Evolutionary conservation across 2,797 vertebrate species (phyloP).

Genomic region (Steatocranus sp.): DNA sequence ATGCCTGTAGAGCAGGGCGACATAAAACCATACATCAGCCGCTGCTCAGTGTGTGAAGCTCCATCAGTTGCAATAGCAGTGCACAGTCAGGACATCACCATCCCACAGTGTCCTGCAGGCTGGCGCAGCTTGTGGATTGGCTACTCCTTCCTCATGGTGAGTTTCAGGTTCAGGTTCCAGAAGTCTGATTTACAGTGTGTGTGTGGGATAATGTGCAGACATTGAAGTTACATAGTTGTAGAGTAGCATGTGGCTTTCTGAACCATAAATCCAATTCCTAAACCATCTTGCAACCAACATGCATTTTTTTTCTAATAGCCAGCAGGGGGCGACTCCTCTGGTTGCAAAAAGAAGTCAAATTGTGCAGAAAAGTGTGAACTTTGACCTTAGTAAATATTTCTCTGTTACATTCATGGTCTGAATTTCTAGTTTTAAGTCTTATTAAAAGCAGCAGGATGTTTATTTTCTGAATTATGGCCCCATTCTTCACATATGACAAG

Average conservation of each 20-base stretch:
- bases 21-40: conserved; percentile 93
- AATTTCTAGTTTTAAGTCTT: neutral
- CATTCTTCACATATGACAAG: neutral
- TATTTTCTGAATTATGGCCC: neutral
- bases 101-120: conserved; percentile 89
- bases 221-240: neutral
- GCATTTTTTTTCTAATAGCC: neutral
- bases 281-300: neutral
- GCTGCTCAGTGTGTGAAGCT: conserved; percentile 95
- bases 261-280: neutral
- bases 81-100: conserved; percentile 93
- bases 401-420: neutral
- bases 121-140: conserved; percentile 99
- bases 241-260: neutral
- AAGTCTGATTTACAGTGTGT: neutral
- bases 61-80: conserved; percentile 93
- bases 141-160: conserved; percentile 97
- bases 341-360: neutral
- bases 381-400: neutral
- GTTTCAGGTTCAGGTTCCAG: conserved; percentile 14
- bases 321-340: neutral
- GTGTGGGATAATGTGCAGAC: neutral
- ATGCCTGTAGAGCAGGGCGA: conserved; percentile 92
- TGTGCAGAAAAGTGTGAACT: neutral
- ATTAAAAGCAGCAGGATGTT: neutral